Conservation (phyloP, 2,797 vertebrate species). For the Platyrinchus mystaceus region DNA sequence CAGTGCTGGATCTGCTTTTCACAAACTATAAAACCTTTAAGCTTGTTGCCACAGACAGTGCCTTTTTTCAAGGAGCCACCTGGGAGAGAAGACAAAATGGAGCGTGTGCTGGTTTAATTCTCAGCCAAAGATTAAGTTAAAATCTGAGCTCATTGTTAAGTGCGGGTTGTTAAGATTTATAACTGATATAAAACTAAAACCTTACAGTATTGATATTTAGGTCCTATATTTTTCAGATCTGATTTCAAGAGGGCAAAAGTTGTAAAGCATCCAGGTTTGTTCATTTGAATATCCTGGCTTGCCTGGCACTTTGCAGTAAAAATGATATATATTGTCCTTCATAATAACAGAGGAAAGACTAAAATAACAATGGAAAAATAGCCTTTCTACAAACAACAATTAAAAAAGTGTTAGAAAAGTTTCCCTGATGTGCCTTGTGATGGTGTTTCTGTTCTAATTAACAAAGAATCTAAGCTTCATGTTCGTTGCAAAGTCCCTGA, state of each 20-base stretch:
- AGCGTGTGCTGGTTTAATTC: slow-evolving; percentile 15
- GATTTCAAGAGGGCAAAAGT: slow-evolving; percentile 55
- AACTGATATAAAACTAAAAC: slow-evolving; percentile 32
- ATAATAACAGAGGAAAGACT: slow-evolving; percentile 23
- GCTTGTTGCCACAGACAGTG: slow-evolving; percentile 20
- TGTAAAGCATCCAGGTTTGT: slow-evolving; percentile 12
- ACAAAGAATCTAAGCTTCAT: background rate
- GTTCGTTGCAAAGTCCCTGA: background rate
- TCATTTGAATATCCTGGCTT: slow-evolving; percentile 56
- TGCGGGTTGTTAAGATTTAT: slow-evolving; percentile 52
- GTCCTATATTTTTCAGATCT: slow-evolving; percentile 58
- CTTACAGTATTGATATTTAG: slow-evolving; percentile 65
- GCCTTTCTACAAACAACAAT: background rate
- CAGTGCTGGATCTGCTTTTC: slow-evolving; percentile 32
- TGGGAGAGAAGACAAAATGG: slow-evolving; percentile 13
- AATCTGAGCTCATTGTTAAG: slow-evolving; percentile 57
- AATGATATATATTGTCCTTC: slow-evolving; percentile 51
- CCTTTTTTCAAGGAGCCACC: slow-evolving; percentile 21
- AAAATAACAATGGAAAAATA: slow-evolving; percentile 27
- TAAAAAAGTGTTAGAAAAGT: background rate
- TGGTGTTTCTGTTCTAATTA: background rate
- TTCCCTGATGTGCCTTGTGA: background rate
- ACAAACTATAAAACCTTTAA: slow-evolving; percentile 30
- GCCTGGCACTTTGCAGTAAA: slow-evolving; percentile 55
- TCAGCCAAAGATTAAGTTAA: slow-evolving; percentile 48